These are phyloP conservation scores for Whitmania pigra DNA, from an alignment of 1,140 invertebrate genomes.

Conservation along the genomic window DNA sequence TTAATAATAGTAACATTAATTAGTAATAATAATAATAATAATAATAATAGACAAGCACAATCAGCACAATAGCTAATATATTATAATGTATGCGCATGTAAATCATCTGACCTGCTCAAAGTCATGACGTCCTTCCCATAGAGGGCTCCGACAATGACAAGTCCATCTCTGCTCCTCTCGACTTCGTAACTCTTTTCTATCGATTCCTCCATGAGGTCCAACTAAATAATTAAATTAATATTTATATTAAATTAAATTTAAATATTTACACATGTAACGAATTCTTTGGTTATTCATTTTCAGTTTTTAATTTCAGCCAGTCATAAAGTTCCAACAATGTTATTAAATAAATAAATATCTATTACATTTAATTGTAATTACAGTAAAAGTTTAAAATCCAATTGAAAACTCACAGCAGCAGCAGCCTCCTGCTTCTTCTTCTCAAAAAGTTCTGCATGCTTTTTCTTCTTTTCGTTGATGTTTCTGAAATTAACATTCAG, in stretches of 20 bases:
- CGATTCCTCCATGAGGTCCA: constrained; percentile 66
- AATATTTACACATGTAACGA: neutral
- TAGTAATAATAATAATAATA: neutral
- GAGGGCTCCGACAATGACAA: constrained; percentile 72
- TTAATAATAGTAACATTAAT: neutral
- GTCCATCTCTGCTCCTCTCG: constrained; percentile 56
- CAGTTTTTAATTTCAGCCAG: too few relatives aligned
- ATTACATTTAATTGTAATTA: too few relatives aligned
- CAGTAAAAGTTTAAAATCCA: neutral
- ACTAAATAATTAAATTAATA: constrained; percentile 29
- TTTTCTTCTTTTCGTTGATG: neutral
- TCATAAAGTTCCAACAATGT: too few relatives aligned
- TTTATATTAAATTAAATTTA: constrained; percentile 6
- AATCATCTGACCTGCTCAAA: neutral
- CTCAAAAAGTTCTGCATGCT: constrained; percentile 11
- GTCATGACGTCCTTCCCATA: constrained; percentile 45
- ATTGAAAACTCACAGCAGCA: neutral
- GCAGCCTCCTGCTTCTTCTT: constrained; percentile 17
- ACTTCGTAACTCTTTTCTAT: constrained; percentile 44
- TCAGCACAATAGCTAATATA: too few relatives aligned
- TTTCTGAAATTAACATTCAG: too few relatives aligned
- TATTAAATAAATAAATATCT: too few relatives aligned
- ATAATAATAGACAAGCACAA: too few relatives aligned
- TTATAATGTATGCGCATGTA: too few relatives aligned
- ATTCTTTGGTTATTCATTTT: too few relatives aligned